Base-by-base conservation (phyloP, 2,888 invertebrate genomes). In the Oscheius sp. region DNA sequence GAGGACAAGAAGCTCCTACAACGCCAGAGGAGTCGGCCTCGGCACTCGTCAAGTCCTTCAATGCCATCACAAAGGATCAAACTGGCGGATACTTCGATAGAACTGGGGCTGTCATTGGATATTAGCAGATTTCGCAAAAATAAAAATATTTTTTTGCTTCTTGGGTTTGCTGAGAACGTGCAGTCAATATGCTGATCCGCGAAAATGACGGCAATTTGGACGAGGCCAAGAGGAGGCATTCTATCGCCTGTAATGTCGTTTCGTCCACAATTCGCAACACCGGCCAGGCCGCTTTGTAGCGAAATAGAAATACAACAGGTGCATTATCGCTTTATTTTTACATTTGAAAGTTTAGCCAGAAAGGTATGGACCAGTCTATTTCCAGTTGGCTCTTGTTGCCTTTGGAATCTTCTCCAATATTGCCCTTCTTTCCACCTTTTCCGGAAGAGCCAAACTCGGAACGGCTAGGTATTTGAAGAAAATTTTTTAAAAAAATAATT, bases 391-490 rank as follows among this genome's bases (percentile, higher is more conserved):
- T 6, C 48, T 71, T 1, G 71, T 72, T 4, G 29, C 71, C 25
- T 72, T 73, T 3, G 77, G 77, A 8, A 23, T 77, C 0, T 3
- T 73, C 1, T 71, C 70, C 4, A 77, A 77, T 27, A 61, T 70
- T 0, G 69, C 66, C 10, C 72, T 77, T 2, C 71, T 75, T 25
- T 70, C 70, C 1, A 58, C 71, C 50, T 77, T 77, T 25, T 77
- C 77, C 0, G 77, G 77, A 1, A 45, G 77, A 33, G 69, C 75
- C 0, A 77, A 77, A 34, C 53, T 77, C n/a, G 68, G 69, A 15
- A 77, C 77, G 5, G 77, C 77, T 5, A 75, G 75, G 73, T 73
- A 34, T 1, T 6, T n/a, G 27, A 3, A 25, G 5, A n/a, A 27
- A 50, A 2, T 31, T 17, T 31, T 46, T 27, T 29, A 4, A 23